Evolutionary conservation across 2,797 vertebrate species (phyloP), one percentile per base, ranked within the genome.

Genomic region (Phataginus tetradactyla): DNA sequence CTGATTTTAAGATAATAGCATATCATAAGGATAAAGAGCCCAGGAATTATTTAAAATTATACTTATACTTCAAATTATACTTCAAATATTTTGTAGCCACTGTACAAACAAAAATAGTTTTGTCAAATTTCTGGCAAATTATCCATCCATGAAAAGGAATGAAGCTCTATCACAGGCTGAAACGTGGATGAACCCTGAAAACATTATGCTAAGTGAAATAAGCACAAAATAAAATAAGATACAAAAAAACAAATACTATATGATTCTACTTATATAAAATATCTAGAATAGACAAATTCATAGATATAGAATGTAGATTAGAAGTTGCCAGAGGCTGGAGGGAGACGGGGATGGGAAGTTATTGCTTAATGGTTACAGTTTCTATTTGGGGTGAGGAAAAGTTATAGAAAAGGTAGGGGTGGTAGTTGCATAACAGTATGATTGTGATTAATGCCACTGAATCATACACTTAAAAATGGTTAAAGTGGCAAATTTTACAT

Each of bases 21-120:
- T 80, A 37, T 69, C 42, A 59, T 25, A 14, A n/a, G 20, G 10
- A 29, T 29, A 72, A 29, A 45, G 55, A 86, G 6, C 57, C 5
- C 9, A 77, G 15, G 11, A 1, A 32, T 95, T 80, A n/a, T n/a
- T 84, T 85, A 87, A 92, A 90, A 85, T 39, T 86, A 37, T 17
- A 69, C 72, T 74, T 93, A 8, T 80, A n/a, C 34, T 84, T 85
- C 84, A 92, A 90, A 85, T 39, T 86, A 37, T 17, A 29, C n/a
- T 77, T 91, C 37, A 77, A 80, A 75, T 79, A 95, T 85, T 96
- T 87, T 87, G 25, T 77, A 90, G 81, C 68, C 37, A 25, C 14
- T 25, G 1, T 72, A 77, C 55, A 86, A 84, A 85, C 61, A 91
- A 87, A 78, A 93, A 77, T 29, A 68, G 11, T 63, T 94, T 84